A percentile compares a stretch with the other conserved stretches of the same genome.
These are phyloP conservation scores for Noctua janthe DNA, from an alignment of 2,888 invertebrate genomes.

Conservation along the genomic window DNA sequence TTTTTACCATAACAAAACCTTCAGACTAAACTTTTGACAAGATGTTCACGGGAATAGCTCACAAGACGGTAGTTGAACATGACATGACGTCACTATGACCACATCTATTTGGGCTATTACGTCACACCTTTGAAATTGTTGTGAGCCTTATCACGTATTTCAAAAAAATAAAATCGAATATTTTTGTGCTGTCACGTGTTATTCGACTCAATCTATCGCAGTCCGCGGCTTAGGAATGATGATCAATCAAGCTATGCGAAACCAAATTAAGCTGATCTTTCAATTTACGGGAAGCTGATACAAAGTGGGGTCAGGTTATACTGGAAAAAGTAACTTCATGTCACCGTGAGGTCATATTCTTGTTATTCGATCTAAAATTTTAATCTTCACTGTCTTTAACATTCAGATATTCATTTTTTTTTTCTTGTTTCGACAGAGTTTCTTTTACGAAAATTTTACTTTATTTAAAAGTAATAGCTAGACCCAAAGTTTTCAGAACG, in stretches of 20 bases:
- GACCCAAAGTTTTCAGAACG: conserved; percentile 15
- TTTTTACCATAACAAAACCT: not conserved
- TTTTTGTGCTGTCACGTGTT: not conserved
- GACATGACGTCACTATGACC: not conserved
- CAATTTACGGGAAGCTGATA: too few relatives aligned
- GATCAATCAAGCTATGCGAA: too few relatives aligned
- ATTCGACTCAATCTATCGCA: not conserved
- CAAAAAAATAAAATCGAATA: not conserved
- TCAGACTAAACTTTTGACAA: too few relatives aligned
- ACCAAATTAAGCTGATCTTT: too few relatives aligned
- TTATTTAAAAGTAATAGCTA: conserved; percentile 21
- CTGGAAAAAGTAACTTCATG: too few relatives aligned
- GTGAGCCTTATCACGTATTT: not conserved
- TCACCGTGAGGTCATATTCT: too few relatives aligned
- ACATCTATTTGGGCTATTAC: not conserved
- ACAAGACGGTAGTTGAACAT: not conserved
- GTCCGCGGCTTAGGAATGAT: not conserved
- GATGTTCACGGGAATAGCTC: too few relatives aligned
- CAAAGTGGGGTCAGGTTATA: too few relatives aligned
- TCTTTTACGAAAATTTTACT: not conserved
- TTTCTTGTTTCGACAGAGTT: not conserved
- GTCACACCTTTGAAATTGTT: too few relatives aligned
- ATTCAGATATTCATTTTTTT: not conserved
- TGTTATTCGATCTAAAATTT: not conserved
- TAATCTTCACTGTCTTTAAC: not conserved